Conservation (phyloP, 2,113 vertebrate species). For the Periophthalmodon schlosseri region DNA sequence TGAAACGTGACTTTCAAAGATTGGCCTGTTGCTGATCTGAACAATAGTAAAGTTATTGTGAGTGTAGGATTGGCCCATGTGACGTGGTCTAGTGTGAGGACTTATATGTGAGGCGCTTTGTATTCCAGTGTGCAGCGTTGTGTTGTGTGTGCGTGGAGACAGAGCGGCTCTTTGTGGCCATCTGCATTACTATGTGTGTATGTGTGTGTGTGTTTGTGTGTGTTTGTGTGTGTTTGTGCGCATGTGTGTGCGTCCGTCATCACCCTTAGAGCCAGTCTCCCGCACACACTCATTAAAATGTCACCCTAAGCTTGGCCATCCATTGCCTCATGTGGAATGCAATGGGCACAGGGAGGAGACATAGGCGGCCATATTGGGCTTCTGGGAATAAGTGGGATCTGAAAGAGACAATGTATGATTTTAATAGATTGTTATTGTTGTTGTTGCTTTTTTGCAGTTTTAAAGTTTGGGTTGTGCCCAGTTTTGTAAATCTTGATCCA, state of each 20-base stretch:
- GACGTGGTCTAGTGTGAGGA: constrained; percentile 6
- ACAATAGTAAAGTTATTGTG: not conserved
- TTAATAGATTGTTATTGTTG: too few relatives aligned
- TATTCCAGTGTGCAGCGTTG: constrained; percentile 23
- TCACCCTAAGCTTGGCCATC: constrained; percentile 60
- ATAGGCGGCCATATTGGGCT: constrained; percentile 49
- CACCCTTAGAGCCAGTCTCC: constrained; percentile 52
- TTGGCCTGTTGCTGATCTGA: not conserved
- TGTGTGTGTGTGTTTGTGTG: constrained; percentile 16
- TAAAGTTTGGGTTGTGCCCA: too few relatives aligned
- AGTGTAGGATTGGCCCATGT: constrained; percentile 25
- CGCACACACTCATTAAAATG: constrained; percentile 74
- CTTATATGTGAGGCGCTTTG: constrained; percentile 12
- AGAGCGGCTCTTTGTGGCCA: constrained; percentile 49
- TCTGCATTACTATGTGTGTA: constrained; percentile 40
- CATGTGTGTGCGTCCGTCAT: constrained; percentile 34
- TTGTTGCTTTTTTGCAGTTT: too few relatives aligned
- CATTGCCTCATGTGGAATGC: constrained; percentile 70
- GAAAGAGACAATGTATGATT: not conserved
- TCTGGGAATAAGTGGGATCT: constrained; percentile 3
- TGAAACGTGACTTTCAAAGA: not conserved
- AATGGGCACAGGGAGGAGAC: constrained; percentile 30
- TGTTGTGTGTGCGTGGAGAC: constrained; percentile 16
- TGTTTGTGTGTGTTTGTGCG: constrained; percentile 7
- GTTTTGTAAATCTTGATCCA: not conserved